Evolutionary conservation across 2,888 invertebrate species (phyloP), one percentile per base, ranked within the genome.

Genomic region (Netelia fuscicornis): DNA sequence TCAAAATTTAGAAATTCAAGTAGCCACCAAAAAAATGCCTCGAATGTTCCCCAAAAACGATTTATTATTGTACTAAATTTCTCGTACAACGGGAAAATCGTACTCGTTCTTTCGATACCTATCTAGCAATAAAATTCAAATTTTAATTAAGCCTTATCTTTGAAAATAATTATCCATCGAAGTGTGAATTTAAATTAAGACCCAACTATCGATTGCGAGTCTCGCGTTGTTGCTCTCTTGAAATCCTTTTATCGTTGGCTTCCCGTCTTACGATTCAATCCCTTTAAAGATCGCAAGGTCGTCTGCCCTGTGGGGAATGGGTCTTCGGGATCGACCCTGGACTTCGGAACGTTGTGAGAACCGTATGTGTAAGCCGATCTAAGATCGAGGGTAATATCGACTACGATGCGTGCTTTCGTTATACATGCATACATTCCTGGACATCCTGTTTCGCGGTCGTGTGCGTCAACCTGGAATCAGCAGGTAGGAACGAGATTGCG

Each of bases 301-400:
- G 87, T 90, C 90, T 90, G 88, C 90, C 89, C 84, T 88, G 89
- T 48, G 52, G 42, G 23, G 75, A 30, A 48, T 30, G 75, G 58
- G 78, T 54, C 74, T 76, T 20, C 54, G 67, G 52, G 76, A 54
- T 67, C 67, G 79, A 64, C 58, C 13, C 52, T 58, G 37, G 37
- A n/a, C 54, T 64, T 42, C 52, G 42, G 23, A 75, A 78, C 82
- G 83, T 86, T 91, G 91, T 92, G 93, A 92, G 93, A 93, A 93
- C 91, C 88, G 85, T 86, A 87, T 88, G 92, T 91, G 17, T 17
- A 93, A 93, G 90, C 83, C 86, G 92, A 92, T 92, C 91, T 91
- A 85, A 64, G 67, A 30, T 58, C 44, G 10, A 74, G 44, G 58
- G 23, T 48, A 20, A 42, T 20, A 54, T 48, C 17, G 17, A 20